A percentile compares a stretch with the other conserved stretches of the same genome.
These are phyloP conservation scores for Geopemphigus sp. DNA, from an alignment of 1,140 invertebrate genomes.

Conservation along the genomic window DNA sequence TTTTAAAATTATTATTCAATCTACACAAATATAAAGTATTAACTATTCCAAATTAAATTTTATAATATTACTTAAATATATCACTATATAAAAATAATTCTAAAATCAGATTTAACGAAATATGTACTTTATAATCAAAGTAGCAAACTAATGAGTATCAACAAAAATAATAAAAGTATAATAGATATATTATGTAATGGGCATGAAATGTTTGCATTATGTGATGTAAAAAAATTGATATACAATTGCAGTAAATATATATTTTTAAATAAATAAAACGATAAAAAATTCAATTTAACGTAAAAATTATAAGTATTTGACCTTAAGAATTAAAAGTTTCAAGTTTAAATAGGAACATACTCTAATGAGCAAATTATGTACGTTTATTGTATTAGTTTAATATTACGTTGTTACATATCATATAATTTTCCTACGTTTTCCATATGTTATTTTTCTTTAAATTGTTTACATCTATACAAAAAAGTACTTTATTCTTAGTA, in stretches of 20 bases:
- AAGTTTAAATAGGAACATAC: slow-evolving; percentile 2
- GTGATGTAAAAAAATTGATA: too few species aligned
- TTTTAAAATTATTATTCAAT: too few species aligned
- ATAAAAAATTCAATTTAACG: background rate
- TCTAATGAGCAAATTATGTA: background rate
- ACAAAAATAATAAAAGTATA: too few species aligned
- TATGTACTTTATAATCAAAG: too few species aligned
- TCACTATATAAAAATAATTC: too few species aligned
- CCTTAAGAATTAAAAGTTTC: background rate
- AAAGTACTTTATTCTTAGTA: background rate
- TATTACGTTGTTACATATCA: background rate
- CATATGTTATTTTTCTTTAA: background rate
- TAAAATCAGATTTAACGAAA: too few species aligned
- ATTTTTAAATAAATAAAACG: background rate
- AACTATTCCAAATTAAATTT: too few species aligned
- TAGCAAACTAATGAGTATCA: too few species aligned
- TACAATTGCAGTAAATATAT: background rate
- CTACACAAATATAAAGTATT: too few species aligned
- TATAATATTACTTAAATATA: too few species aligned
- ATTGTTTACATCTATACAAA: background rate
- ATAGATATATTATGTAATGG: too few species aligned
- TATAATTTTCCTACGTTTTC: background rate
- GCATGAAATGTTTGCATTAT: too few species aligned
- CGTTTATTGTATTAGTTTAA: background rate
- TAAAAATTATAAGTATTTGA: background rate